These are phyloP conservation scores for Hirtodrosophila cameraria DNA, from an alignment of 2,888 invertebrate genomes.

Conservation along the genomic window DNA sequence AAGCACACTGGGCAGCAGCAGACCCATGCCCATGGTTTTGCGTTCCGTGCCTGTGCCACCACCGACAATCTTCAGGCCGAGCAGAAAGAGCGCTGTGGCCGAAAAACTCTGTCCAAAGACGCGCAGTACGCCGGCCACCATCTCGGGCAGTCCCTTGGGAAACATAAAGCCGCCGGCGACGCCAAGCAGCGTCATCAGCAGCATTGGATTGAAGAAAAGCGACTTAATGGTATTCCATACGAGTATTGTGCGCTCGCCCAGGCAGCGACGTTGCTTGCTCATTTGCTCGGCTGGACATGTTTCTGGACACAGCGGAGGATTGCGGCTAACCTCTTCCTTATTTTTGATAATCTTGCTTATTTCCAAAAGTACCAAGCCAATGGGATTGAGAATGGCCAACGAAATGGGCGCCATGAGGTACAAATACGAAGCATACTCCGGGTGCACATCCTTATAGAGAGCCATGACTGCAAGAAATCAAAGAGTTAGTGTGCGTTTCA, in stretches of 20 bases:
- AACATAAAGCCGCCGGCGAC: conserved; percentile 93
- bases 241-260: conserved; percentile 76
- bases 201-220: conserved; percentile 93
- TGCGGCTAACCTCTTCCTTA: conserved; percentile 70
- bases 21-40: conserved; percentile 87
- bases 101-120: conserved; percentile 95
- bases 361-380: conserved; percentile 95
- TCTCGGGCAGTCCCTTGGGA: conserved; percentile 90
- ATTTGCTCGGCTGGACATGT: conserved; percentile 77
- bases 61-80: conserved; percentile 96
- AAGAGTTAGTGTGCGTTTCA: conserved; percentile 39
- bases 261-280: conserved; percentile 68
- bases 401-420: conserved; percentile 98
- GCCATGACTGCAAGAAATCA: conserved; percentile 88
- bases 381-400: conserved; percentile 94
- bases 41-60: conserved; percentile 88
- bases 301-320: conserved; percentile 79
- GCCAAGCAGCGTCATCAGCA: conserved; percentile 96
- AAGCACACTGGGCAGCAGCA: conserved; percentile 93
- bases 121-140: conserved; percentile 90
- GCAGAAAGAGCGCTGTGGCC: conserved; percentile 94
- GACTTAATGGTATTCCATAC: conserved; percentile 87
- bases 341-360: conserved; percentile 85
- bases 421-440: conserved; percentile 94
- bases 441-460: conserved; percentile 92